Evolutionary conservation across 2,888 invertebrate species (phyloP).

Genomic region (Chloroclysta siterata): DNA sequence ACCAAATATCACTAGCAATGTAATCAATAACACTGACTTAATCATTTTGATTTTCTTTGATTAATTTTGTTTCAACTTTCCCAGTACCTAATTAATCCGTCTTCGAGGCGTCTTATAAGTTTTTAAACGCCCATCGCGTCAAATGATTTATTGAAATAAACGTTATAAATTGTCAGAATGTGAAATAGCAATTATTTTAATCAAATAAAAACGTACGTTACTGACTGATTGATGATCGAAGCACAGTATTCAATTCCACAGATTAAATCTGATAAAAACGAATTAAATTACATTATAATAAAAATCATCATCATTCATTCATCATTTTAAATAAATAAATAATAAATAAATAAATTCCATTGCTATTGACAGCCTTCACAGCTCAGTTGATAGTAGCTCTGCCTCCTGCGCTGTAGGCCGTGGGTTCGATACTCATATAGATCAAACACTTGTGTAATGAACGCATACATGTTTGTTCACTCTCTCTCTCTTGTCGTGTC

Average conservation of each 20-base stretch:
- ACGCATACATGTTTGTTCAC: no score
- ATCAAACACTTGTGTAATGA: no score
- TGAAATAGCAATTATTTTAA: neutral
- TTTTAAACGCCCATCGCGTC: neutral
- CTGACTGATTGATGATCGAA: neutral
- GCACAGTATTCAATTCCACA: neutral
- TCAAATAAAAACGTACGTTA: neutral
- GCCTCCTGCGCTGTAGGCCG: no score
- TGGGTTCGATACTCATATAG: no score
- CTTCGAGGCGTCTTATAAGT: neutral
- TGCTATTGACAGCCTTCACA: no score
- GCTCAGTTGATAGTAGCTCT: no score
- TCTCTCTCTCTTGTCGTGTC: no score
- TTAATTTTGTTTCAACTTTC: neutral
- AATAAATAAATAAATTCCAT: no score
- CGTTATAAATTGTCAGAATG: neutral
- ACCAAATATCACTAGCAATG: slow-evolving; percentile 21
- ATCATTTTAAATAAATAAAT: no score
- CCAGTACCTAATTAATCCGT: neutral
- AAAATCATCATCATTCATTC: no score
- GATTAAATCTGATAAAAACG: no score
- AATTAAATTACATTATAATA: no score
- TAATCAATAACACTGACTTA: slow-evolving; percentile 37
- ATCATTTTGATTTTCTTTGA: slow-evolving; percentile 38
- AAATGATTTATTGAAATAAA: slow-evolving; percentile 9